Evolutionary conservation across 1,140 invertebrate species (phyloP).

Genomic region (Asbolus verrucosus): DNA sequence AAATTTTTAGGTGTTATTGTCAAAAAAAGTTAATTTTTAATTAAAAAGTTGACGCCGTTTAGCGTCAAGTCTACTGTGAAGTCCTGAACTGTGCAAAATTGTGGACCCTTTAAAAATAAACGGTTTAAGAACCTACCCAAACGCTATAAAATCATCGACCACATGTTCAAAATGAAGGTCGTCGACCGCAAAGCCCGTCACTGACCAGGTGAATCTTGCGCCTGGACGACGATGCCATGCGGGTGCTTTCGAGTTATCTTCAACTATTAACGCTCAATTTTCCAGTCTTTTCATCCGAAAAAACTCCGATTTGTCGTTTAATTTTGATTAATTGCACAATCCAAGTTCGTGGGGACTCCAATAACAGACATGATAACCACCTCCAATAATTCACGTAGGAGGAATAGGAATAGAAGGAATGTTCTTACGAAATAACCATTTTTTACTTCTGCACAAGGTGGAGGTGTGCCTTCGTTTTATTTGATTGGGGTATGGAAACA

Average conservation of each 20-base stretch:
- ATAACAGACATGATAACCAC: too few species aligned
- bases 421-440: too few species aligned
- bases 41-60: too few species aligned
- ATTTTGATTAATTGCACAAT: slow-evolving; percentile 30
- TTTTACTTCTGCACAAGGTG: neutral
- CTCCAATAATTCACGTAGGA: too few species aligned
- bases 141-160: slow-evolving; percentile 45
- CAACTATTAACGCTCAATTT: slow-evolving; percentile 8
- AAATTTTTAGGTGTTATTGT: too few species aligned
- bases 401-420: too few species aligned
- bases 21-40: slow-evolving; percentile 26
- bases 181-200: slow-evolving; percentile 42
- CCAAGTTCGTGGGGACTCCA: too few species aligned
- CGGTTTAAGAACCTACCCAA: slow-evolving; percentile 25
- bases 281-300: slow-evolving; percentile 11
- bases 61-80: too few species aligned
- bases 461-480: slow-evolving; percentile 1
- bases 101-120: slow-evolving; percentile 35
- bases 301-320: slow-evolving; percentile 10
- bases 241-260: slow-evolving; percentile 28
- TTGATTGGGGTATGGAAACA: neutral
- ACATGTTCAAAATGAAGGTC: slow-evolving; percentile 46
- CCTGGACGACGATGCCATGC: slow-evolving; percentile 16
- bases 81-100: neutral
- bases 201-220: slow-evolving; percentile 37